Base-by-base conservation (phyloP, 2,113 vertebrate species). In the Oryzias celebensis region DNA sequence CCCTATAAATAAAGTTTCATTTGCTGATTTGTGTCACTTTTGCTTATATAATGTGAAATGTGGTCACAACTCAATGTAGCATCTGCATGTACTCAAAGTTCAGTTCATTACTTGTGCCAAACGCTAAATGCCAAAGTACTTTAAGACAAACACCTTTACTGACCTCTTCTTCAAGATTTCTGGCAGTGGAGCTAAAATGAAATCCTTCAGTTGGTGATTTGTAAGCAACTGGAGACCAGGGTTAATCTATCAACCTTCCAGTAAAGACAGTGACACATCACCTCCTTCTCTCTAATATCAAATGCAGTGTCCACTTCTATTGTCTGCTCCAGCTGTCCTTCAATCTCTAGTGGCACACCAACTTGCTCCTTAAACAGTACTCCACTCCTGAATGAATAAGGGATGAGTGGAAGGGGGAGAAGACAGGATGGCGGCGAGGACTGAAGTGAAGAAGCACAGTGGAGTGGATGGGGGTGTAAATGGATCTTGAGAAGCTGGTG, bases 341-440 rank as follows among this genome's bases (percentile, higher is more conserved):
- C 75, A 76, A 58, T 75, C 73, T 62, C 62, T 13, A 59, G 80
- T 73, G 59, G 65, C 83, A 52, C 23, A 23, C 74, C 69, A 62
- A 73, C 46, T 71, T 75, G 71, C 73, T 77, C 58, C 83, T 88
- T 85, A 87, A 88, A 80, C 84, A 85, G 73, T 76, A 79, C 78
- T 84, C 82, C 67, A 56, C 68, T 52, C 22, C 4, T 2, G 2
- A 45, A 84, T 88, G 62, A 90, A 91, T 89, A 88, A 90, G 72
- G 70, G 51, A 91, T 86, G 82, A 85, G 70, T 52, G 16, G 52
- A 61, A 60, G 68, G 65, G 69, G 58, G 57, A 23, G 58, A 43
- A 49, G 61, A 59, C 69, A 54, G 51, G 64, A 53, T 50, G 54
- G 67, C 50, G 75, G 65, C 55, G 28, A 62, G 51, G 75, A 24